These are phyloP conservation scores for Pterocles orientalis DNA, from an alignment of 2,113 vertebrate species.

Conservation along the genomic window DNA sequence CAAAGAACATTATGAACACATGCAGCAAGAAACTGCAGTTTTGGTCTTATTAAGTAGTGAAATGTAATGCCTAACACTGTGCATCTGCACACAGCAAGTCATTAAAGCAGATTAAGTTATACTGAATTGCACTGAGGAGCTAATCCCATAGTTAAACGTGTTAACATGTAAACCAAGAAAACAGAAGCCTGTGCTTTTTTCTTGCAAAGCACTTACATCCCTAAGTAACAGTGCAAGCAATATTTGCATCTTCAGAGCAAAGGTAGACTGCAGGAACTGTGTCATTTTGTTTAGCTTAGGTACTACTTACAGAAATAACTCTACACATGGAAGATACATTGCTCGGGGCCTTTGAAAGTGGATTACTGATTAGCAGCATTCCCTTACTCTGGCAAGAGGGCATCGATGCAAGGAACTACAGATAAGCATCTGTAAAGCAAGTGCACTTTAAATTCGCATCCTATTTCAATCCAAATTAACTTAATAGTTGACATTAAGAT, in stretches of 20 bases:
- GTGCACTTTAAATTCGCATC: neutral
- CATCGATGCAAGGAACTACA: neutral
- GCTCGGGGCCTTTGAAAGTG: neutral
- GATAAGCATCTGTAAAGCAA: neutral
- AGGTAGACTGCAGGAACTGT: neutral
- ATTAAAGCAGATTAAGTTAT: constrained; percentile 7
- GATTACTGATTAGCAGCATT: constrained; percentile 13
- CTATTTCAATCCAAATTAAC: neutral
- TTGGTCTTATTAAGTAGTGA: neutral
- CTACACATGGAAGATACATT: neutral
- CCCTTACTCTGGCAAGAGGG: neutral
- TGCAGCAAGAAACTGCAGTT: neutral
- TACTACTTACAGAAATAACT: neutral
- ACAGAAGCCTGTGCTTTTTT: neutral
- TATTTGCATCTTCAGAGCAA: constrained; percentile 42
- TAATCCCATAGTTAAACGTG: neutral
- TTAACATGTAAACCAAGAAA: constrained; percentile 22
- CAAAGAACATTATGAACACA: constrained; percentile 20
- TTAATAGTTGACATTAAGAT: neutral
- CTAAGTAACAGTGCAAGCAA: neutral
- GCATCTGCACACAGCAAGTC: neutral
- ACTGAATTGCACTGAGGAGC: neutral
- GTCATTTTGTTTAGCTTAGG: neutral
- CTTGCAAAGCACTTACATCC: neutral
- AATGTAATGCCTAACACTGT: neutral